Evolutionary conservation across 1,140 invertebrate genomes (phyloP).

Genomic region (Bradysia coprophila): DNA sequence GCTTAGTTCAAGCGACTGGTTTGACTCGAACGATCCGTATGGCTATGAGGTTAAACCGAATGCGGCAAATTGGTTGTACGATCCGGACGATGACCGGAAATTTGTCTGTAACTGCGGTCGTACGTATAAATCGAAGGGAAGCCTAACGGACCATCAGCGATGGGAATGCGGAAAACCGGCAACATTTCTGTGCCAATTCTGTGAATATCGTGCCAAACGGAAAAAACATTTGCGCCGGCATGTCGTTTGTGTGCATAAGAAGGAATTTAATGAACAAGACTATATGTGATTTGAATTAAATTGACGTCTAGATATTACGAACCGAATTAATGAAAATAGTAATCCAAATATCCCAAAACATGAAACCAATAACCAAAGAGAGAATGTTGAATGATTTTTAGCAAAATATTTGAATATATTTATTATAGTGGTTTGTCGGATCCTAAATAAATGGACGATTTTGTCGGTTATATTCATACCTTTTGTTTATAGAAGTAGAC

Average conservation of each 20-base stretch:
- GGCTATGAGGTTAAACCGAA: not conserved
- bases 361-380: too few relatives aligned
- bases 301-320: too few relatives aligned
- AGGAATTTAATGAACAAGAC: not conserved
- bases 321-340: too few relatives aligned
- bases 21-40: not conserved
- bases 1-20: not conserved
- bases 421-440: too few relatives aligned
- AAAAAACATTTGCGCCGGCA: not conserved
- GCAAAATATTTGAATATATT: too few relatives aligned
- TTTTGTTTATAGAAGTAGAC: too few relatives aligned
- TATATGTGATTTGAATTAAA: not conserved
- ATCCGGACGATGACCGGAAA: not conserved
- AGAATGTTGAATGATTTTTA: too few relatives aligned
- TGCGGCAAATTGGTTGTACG: not conserved
- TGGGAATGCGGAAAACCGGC: conserved; percentile 41
- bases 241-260: not conserved
- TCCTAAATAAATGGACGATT: too few relatives aligned
- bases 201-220: conserved; percentile 1
- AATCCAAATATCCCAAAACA: not conserved
- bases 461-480: too few relatives aligned
- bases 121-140: not conserved
- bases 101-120: not conserved
- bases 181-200: conserved; percentile 3
- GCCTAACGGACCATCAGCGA: conserved; percentile 27